These are phyloP conservation scores for Sus scrofa DNA, from an alignment of 2,113 vertebrate genomes.

Conservation along the genomic window DNA sequence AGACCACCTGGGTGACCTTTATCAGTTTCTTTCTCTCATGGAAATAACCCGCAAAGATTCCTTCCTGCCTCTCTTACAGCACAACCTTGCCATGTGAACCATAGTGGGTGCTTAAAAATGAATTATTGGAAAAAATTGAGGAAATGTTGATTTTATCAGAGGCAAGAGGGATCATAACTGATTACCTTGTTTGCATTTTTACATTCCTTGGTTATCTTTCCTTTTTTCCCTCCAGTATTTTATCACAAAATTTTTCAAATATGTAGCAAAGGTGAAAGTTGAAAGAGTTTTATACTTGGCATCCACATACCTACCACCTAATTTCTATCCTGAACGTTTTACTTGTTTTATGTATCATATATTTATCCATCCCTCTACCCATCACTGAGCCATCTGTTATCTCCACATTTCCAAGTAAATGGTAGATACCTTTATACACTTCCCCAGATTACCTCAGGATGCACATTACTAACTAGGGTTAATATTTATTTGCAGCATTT, in stretches of 20 bases:
- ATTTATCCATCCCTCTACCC: background rate
- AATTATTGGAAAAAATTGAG: background rate
- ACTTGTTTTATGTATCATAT: background rate
- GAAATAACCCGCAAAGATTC: background rate
- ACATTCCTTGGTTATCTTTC: background rate
- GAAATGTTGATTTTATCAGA: background rate
- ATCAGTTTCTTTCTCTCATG: background rate
- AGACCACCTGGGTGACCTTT: background rate
- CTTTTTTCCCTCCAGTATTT: background rate
- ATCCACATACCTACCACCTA: background rate
- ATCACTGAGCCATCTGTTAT: background rate
- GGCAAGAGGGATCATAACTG: background rate
- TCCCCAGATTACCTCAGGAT: background rate
- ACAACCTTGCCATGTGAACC: background rate
- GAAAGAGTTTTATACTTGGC: background rate
- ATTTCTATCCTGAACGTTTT: conserved; percentile 28
- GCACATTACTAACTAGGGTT: background rate
- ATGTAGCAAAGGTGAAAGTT: background rate
- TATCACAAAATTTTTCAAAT: background rate
- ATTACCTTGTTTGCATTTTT: conserved; percentile 27
- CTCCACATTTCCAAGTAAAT: background rate
- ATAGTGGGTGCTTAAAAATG: background rate
- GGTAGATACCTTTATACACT: background rate
- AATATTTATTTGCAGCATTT: conserved; percentile 4
- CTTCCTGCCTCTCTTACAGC: background rate